phyloP scores from a whole-genome alignment of 2,113 vertebrate species.

The Hypomesus transpacificus region DNA sequence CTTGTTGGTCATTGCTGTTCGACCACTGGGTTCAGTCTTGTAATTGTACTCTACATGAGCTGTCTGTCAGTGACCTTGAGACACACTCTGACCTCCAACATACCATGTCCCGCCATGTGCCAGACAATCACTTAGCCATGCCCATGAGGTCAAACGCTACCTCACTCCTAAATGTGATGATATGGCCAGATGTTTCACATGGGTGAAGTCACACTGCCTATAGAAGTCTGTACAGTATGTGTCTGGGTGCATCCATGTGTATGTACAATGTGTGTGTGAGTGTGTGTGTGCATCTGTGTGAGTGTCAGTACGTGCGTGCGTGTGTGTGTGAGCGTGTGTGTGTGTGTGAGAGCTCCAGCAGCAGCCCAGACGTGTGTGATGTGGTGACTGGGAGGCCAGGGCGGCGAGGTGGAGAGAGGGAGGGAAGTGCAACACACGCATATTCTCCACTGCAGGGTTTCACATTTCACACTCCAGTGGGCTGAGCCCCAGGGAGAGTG shows the following conservation, averaged over 20 bases:
- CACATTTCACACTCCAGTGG: conserved; percentile 59
- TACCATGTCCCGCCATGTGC: conserved; percentile 14
- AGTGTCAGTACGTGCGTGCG: neutral
- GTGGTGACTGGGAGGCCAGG: conserved; percentile 20
- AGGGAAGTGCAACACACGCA: conserved; percentile 60
- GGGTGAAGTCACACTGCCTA: too few species aligned
- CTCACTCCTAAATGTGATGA: conserved; percentile 34
- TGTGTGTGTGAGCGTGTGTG: neutral
- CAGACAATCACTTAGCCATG: too few species aligned
- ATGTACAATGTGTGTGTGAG: neutral
- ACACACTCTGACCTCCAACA: conserved; percentile 32
- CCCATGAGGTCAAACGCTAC: too few species aligned
- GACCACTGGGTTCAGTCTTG: neutral
- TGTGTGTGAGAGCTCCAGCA: neutral
- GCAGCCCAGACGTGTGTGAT: neutral
- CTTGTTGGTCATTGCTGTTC: too few species aligned
- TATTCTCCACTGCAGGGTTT: conserved; percentile 60
- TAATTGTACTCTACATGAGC: conserved; percentile 50
- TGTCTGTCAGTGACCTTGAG: conserved; percentile 54
- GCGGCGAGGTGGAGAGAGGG: conserved; percentile 16
- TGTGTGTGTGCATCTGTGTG: conserved; percentile 17
- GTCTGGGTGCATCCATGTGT: conserved; percentile 18
- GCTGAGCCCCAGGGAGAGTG: conserved; percentile 27
- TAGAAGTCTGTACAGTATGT: neutral
- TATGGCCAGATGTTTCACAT: neutral